These are phyloP conservation scores for Diplosoma virens DNA, from an alignment of 23 tunicate species.

Conservation along the genomic window DNA sequence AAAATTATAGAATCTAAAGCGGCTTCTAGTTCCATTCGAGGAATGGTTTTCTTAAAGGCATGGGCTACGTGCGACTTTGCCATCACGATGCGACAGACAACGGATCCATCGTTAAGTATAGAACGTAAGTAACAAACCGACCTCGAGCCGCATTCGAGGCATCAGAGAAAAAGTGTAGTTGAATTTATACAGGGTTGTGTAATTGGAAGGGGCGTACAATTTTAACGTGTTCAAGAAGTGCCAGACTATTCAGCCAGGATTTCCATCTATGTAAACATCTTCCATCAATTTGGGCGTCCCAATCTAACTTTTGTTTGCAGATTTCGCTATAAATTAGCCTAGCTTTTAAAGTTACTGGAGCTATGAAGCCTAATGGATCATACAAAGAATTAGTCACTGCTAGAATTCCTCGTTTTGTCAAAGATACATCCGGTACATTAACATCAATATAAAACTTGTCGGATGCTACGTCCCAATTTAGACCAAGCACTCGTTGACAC, in stretches of 20 bases:
- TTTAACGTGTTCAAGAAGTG: neutral
- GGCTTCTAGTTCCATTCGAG: neutral
- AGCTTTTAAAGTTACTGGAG: slow-evolving; percentile 13
- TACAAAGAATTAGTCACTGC: slow-evolving; percentile 12
- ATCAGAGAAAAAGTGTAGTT: slow-evolving; percentile 24
- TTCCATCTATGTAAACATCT: neutral
- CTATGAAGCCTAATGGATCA: slow-evolving; percentile 32
- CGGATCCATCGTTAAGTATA: neutral
- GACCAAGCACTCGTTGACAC: neutral
- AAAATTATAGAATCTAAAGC: too few species aligned
- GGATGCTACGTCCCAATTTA: neutral
- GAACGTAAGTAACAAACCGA: slow-evolving; percentile 8
- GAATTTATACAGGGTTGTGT: neutral
- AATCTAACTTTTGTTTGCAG: neutral
- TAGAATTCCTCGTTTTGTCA: slow-evolving; percentile 19
- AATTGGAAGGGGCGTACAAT: slow-evolving; percentile 3
- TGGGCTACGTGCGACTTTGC: slow-evolving; percentile 22
- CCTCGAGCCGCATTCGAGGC: slow-evolving; percentile 18
- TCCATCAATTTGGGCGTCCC: slow-evolving; percentile 12
- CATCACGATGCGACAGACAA: slow-evolving; percentile 15
- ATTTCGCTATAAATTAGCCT: neutral
- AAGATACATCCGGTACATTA: neutral
- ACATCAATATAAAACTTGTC: neutral
- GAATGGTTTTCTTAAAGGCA: slow-evolving; percentile 7
- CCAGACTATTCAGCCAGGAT: neutral